Evolutionary conservation across 2,113 vertebrate genomes (phyloP).

Genomic region (Mustela nigripes): DNA sequence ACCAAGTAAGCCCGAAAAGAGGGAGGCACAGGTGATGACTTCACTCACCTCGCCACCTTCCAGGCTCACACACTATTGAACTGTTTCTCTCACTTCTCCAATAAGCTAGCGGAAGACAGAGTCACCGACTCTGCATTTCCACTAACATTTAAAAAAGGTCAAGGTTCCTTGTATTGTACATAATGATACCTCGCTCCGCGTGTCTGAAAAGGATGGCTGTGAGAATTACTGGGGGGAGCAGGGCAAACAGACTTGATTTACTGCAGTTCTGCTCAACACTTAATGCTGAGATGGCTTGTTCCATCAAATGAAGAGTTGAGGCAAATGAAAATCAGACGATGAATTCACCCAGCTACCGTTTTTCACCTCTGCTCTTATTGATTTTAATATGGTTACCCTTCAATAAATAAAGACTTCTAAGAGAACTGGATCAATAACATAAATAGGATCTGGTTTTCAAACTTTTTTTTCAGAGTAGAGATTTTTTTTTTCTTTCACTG

Average conservation of each 20-base stretch:
- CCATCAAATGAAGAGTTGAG: neutral
- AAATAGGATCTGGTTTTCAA: neutral
- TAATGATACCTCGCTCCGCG: conserved; percentile 8
- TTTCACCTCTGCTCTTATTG: neutral
- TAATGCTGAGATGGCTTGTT: neutral
- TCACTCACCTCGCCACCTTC: fast-evolving
- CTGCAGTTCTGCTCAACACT: neutral
- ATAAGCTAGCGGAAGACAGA: neutral
- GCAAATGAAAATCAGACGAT: conserved; percentile 41
- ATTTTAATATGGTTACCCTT: conserved; percentile 25
- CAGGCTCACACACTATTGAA: neutral
- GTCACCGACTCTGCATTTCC: neutral
- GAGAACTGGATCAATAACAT: neutral
- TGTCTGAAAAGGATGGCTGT: neutral
- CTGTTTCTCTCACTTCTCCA: neutral
- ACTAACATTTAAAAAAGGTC: conserved; percentile 81
- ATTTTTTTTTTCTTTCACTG: neutral
- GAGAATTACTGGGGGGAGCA: neutral
- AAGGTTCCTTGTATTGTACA: conserved; percentile 47
- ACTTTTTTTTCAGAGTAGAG: neutral
- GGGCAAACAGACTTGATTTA: neutral
- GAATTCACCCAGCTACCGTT: neutral
- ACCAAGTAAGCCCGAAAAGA: neutral
- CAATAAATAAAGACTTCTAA: conserved; percentile 16
- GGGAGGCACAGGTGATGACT: neutral